These are phyloP conservation scores for Rhopalosiphum nymphaeae DNA, from an alignment of 2,888 invertebrate species.

Conservation along the genomic window DNA sequence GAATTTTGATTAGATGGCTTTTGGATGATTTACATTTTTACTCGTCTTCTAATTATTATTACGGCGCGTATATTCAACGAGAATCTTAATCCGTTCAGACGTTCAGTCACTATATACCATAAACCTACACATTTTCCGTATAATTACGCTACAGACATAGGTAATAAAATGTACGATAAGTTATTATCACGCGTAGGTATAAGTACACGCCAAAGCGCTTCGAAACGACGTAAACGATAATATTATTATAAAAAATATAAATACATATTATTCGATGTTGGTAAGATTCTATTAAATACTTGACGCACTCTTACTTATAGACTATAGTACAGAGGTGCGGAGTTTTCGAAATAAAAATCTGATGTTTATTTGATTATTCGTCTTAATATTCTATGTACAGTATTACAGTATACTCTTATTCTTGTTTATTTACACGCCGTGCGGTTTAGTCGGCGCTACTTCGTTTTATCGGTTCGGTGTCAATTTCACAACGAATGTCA, in stretches of 20 bases:
- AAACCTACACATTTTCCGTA: background rate
- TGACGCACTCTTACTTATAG: background rate
- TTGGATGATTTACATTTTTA: conserved; percentile 30
- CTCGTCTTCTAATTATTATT: conserved; percentile 34
- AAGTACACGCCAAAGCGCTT: background rate
- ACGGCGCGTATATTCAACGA: background rate
- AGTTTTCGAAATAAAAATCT: background rate
- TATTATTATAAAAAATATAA: too few species aligned
- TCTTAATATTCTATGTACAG: background rate
- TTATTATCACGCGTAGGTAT: background rate
- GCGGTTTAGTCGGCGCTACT: background rate
- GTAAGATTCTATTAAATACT: background rate
- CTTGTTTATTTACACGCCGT: background rate
- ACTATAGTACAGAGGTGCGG: background rate
- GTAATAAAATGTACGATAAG: background rate
- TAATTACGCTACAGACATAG: background rate
- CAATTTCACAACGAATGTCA: background rate
- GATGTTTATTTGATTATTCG: background rate
- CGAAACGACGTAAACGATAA: background rate
- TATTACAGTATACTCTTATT: background rate
- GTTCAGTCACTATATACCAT: background rate
- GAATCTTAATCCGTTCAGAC: conserved; percentile 14
- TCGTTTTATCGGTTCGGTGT: background rate
- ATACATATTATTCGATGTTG: background rate
- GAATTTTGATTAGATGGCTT: conserved; percentile 49